These are phyloP conservation scores for Nannoperca obscura DNA, from an alignment of 2,797 vertebrate species.

Conservation along the genomic window DNA sequence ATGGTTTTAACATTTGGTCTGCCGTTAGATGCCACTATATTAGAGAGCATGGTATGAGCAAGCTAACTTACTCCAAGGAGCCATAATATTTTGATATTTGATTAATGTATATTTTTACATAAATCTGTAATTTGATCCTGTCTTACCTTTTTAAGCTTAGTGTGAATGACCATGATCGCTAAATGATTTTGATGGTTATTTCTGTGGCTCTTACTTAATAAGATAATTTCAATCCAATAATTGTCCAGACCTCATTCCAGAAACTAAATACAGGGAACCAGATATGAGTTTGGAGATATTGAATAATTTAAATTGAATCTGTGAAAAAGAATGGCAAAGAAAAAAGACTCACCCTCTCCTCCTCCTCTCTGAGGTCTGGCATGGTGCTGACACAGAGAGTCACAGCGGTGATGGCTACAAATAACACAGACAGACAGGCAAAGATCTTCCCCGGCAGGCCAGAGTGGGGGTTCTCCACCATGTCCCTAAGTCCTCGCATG, in stretches of 20 bases:
- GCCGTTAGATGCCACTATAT: not conserved
- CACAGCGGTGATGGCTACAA: conserved; percentile 95
- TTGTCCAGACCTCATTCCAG: not conserved
- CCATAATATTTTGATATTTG: not conserved
- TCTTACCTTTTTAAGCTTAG: not conserved
- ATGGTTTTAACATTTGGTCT: conserved; percentile 1
- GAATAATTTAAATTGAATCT: not conserved
- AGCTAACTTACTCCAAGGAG: not conserved
- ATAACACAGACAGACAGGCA: conserved; percentile 93
- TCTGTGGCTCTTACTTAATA: not conserved
- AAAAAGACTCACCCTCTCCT: conserved; percentile 92
- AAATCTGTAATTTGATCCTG: not conserved
- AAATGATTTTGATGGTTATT: not conserved
- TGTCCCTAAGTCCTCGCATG: conserved; percentile 91
- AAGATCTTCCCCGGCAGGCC: conserved; percentile 96
- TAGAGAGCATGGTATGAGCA: not conserved
- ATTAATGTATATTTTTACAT: not conserved
- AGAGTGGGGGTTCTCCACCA: conserved; percentile 96
- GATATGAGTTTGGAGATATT: conserved; percentile 20
- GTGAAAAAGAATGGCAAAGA: not conserved
- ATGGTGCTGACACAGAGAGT: conserved; percentile 97
- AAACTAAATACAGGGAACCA: not conserved
- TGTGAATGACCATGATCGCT: not conserved
- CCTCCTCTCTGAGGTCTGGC: conserved; percentile 95
- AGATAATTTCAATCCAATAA: conserved; percentile 5